Evolutionary conservation across 2,888 invertebrate genomes (phyloP).

Genomic region (Brachylomia viminalis): DNA sequence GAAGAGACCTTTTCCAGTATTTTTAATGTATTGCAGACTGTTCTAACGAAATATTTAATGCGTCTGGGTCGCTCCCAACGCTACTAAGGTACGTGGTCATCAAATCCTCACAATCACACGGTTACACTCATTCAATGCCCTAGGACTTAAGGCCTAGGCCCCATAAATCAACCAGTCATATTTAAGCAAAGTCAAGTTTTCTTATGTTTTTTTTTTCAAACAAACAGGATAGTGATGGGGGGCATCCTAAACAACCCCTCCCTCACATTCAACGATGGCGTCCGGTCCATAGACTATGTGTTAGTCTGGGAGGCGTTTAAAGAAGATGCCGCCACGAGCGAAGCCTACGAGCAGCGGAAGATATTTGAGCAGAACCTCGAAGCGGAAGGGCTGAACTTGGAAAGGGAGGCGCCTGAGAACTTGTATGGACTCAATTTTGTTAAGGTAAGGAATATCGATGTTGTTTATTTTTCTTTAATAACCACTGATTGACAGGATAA

Average conservation of each 20-base stretch:
- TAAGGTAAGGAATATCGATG: slow-evolving; percentile 89
- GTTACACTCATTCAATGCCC: background rate
- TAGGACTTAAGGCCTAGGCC: background rate
- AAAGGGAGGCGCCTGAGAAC: slow-evolving; percentile 92
- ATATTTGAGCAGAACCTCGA: slow-evolving; percentile 93
- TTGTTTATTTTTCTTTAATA: background rate
- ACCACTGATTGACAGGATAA: background rate
- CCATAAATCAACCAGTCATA: slow-evolving; percentile 1
- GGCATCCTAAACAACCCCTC: slow-evolving; percentile 88
- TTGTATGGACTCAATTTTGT: slow-evolving; percentile 93
- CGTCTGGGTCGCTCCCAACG: slow-evolving; percentile 2
- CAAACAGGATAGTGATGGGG: slow-evolving; percentile 84
- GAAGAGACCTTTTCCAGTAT: background rate
- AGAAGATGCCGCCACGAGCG: slow-evolving; percentile 86
- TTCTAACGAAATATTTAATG: background rate
- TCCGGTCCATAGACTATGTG: slow-evolving; percentile 94
- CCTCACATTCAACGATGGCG: slow-evolving; percentile 93
- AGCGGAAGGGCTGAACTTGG: slow-evolving; percentile 94
- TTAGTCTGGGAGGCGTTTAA: slow-evolving; percentile 93
- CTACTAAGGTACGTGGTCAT: background rate
- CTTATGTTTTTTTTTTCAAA: background rate
- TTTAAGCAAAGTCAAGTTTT: background rate
- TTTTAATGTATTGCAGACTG: background rate
- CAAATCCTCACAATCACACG: background rate
- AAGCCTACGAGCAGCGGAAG: slow-evolving; percentile 87